Conservation (phyloP, 2,113 vertebrate genomes). For the Eudyptes chrysolophus region DNA sequence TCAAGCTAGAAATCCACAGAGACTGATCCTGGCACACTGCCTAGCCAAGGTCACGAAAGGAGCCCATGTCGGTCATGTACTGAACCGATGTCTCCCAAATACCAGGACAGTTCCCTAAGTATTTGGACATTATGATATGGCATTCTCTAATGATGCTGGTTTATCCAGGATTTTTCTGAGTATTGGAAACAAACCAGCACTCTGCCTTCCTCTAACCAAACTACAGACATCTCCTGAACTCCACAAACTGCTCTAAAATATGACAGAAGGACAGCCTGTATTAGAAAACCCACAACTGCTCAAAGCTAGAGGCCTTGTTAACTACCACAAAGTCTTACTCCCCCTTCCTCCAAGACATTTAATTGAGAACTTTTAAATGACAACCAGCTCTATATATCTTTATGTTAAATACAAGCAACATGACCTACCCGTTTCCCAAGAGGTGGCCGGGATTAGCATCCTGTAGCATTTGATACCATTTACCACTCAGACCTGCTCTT, state of each 20-base stretch:
- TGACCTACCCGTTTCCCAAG: background rate
- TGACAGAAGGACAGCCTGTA: background rate
- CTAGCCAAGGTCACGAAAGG: background rate
- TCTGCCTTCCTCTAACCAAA: background rate
- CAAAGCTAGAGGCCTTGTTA: background rate
- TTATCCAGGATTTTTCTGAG: background rate
- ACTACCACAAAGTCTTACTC: background rate
- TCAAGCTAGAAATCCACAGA: background rate
- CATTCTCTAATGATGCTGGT: background rate
- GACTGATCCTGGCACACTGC: background rate
- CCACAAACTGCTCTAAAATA: background rate
- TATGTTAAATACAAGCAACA: background rate
- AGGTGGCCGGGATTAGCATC: background rate
- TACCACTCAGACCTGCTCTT: background rate
- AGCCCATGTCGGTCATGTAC: background rate
- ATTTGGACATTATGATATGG: background rate
- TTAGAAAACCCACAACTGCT: background rate
- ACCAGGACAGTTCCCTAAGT: background rate
- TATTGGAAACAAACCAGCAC: background rate
- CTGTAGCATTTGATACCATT: background rate
- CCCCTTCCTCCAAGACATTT: background rate
- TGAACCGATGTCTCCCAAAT: background rate
- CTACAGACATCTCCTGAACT: rapidly evolving
- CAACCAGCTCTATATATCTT: background rate
- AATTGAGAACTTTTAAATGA: background rate